phyloP scores from a whole-genome alignment of 2,113 vertebrate species.

The Scophthalmus maximus region DNA sequence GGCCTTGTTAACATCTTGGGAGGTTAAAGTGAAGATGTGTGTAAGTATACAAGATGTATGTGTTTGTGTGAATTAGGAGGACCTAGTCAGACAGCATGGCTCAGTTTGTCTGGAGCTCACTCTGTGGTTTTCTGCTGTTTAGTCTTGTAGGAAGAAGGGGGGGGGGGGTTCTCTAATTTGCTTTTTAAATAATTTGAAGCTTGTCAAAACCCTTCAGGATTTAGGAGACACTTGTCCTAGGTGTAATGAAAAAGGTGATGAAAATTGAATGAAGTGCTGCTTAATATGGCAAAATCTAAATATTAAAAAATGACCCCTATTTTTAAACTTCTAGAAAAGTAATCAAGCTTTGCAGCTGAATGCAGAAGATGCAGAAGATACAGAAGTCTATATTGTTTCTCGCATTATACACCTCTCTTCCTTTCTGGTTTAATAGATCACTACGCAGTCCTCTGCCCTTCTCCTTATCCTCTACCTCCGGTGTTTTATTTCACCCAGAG shows the following conservation, averaged over 20 bases:
- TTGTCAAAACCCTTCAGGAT: constrained; percentile 16
- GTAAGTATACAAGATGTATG: constrained; percentile 16
- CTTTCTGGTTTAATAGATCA: background rate
- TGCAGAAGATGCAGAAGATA: too few species aligned
- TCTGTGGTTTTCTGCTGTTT: constrained; percentile 61
- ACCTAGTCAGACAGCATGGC: constrained; percentile 21
- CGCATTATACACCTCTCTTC: background rate
- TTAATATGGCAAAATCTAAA: too few species aligned
- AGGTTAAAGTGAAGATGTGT: constrained; percentile 49
- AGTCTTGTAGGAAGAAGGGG: constrained; percentile 56
- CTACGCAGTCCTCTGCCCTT: too few species aligned
- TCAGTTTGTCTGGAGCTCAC: constrained; percentile 27
- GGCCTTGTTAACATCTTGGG: constrained; percentile 34
- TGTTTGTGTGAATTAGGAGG: constrained; percentile 37
- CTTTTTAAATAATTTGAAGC: constrained; percentile 42
- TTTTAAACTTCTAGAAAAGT: background rate
- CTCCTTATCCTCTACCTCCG: background rate
- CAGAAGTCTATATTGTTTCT: background rate
- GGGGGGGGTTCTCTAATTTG: constrained; percentile 1
- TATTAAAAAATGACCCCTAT: too few species aligned
- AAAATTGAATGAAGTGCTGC: background rate
- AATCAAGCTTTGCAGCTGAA: background rate
- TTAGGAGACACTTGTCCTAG: constrained; percentile 37
- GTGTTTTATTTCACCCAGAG: background rate
- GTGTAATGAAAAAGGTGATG: background rate